Base-by-base conservation (phyloP, 2,888 invertebrate genomes). In the Hirtodrosophila confusa region DNA sequence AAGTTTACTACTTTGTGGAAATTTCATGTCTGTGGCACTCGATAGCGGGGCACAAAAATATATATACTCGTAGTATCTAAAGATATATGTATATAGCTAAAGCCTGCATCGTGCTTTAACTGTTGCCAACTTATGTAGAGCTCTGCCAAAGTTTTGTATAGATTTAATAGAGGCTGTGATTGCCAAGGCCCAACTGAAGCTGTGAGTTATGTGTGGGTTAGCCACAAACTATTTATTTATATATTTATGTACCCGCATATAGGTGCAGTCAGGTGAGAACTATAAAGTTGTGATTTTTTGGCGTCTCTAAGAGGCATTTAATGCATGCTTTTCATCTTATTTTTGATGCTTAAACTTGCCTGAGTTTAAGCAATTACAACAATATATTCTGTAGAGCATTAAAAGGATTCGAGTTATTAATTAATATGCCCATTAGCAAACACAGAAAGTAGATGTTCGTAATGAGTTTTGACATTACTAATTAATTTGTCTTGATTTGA, bases 11-110 rank as follows among this genome's bases (percentile, higher is more conserved):
- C 84, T 88, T 88, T 75, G 73, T 80, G 77, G 69, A 86, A 80
- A 83, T 77, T 86, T 72, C 71, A 82, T 85, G 88, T 86, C 86
- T 85, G 85, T 49, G 85, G 80, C 80, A 71, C 87, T 86, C 80
- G 80, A 80, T 80, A 75, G 75, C 80, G 84, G 84, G 78, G 87
- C 80, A 78, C 78, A 86, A 69, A 80, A 68, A 66, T 71, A 36
- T 60, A 67, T 51, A 69, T 50, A 31, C 8, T 8, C 9, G 9
- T 7, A 31, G 7, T 31, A 31, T 31, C 7, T 66, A 11, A n/a
- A 37, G 17, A 17, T 17, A 17, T 36, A 36, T 39, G 3, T 37
- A 10, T 31, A 48, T 27, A 49, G 31, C 24, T 37, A 29, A 44
- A 50, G 53, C 56, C 78, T 47, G 62, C 53, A 74, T 62, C 58